Conservation (phyloP, 2,113 vertebrate species). For the Ceuthmochares aereus region DNA sequence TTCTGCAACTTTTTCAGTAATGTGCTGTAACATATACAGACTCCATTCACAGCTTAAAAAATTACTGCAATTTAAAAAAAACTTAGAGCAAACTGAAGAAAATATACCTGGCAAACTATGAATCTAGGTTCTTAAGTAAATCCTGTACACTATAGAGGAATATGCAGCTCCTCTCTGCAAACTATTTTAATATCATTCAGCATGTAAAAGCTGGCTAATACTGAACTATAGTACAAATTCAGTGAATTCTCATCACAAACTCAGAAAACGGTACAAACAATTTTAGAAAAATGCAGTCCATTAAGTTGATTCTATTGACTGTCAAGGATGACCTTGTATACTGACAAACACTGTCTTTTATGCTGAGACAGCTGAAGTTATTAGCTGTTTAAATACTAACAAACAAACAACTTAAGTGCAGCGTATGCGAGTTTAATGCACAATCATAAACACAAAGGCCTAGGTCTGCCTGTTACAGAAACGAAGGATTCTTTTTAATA, state of each 20-base stretch:
- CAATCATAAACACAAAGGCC: neutral
- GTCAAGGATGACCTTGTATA: neutral
- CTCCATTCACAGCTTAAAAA: neutral
- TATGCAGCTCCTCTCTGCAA: neutral
- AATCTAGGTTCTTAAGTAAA: neutral
- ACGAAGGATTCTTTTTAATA: neutral
- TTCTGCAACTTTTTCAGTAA: neutral
- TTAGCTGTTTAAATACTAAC: neutral
- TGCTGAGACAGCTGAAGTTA: neutral
- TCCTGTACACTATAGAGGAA: neutral
- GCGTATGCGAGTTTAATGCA: neutral
- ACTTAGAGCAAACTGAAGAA: neutral
- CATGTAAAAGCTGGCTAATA: neutral
- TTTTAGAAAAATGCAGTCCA: neutral
- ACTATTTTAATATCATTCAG: neutral
- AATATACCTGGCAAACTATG: neutral
- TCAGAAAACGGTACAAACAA: neutral
- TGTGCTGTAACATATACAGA: neutral
- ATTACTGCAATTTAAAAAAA: neutral
- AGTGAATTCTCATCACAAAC: neutral
- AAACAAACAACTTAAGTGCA: neutral
- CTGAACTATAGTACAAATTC: neutral
- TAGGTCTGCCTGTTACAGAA: neutral
- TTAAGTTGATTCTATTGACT: neutral
- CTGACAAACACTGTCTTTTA: neutral